These are phyloP conservation scores for Drosophila obscura DNA, from an alignment of 1,140 invertebrate species.

Conservation along the genomic window DNA sequence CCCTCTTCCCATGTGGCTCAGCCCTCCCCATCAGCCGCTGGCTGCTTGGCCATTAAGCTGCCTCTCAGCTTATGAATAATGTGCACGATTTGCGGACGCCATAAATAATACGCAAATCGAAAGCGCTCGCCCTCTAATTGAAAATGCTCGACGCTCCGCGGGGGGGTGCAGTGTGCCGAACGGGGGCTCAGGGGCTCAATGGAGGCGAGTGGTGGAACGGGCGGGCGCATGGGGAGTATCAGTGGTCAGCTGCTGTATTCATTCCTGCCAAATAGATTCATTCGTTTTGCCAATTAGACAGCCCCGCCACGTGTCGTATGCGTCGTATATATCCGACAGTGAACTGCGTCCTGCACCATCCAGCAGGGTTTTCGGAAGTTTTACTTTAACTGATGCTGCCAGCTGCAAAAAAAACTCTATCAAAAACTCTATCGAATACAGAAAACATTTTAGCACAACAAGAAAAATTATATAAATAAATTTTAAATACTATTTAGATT, in stretches of 20 bases:
- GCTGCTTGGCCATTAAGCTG: constrained; percentile 60
- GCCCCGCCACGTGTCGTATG: constrained; percentile 78
- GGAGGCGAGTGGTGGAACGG: not conserved
- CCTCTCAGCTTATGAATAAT: constrained; percentile 77
- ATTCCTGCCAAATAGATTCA: constrained; percentile 54
- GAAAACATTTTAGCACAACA: too few species aligned
- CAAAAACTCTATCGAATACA: too few species aligned
- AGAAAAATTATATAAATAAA: too few species aligned
- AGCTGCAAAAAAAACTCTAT: too few species aligned
- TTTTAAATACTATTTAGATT: too few species aligned
- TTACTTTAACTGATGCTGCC: too few species aligned
- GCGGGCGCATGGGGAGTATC: not conserved
- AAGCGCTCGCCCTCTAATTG: constrained; percentile 79
- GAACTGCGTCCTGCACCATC: constrained; percentile 21
- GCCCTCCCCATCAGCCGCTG: constrained; percentile 5
- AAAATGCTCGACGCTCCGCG: constrained; percentile 63
- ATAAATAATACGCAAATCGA: constrained; percentile 82
- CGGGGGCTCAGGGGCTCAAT: not conserved
- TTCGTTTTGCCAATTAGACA: constrained; percentile 80
- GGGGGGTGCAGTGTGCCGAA: constrained; percentile 32
- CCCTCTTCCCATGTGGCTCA: not conserved
- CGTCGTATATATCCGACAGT: constrained; percentile 72
- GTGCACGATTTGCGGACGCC: constrained; percentile 76
- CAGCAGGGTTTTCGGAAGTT: not conserved
- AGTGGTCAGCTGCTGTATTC: constrained; percentile 40